A percentile compares a stretch with the other conserved stretches of the same genome.
Evolutionary conservation across 2,888 invertebrate species (phyloP).

Genomic region (Spicauda simplicius): DNA sequence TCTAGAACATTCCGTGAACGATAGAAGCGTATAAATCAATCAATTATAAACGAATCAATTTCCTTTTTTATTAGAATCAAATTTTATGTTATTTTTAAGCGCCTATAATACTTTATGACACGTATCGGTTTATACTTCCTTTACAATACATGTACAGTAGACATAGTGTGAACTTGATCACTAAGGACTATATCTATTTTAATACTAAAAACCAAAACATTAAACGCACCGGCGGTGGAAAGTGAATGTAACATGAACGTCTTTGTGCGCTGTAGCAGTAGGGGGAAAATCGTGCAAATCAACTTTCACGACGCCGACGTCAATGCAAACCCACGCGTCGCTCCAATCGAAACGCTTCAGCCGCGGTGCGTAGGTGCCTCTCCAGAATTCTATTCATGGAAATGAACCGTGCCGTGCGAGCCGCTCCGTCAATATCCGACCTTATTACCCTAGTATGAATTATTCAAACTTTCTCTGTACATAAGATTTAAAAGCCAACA

Average conservation of each 20-base stretch:
- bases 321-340: conserved; percentile 52
- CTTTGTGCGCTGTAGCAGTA: conserved; percentile 41
- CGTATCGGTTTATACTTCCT: too few relatives aligned
- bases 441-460: conserved; percentile 63
- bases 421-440: conserved; percentile 54
- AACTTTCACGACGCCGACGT: conserved; percentile 68
- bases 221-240: conserved; percentile 36
- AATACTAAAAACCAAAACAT: neutral
- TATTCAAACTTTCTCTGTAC: conserved; percentile 55
- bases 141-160: too few relatives aligned
- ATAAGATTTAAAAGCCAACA: conserved; percentile 11
- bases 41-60: neutral
- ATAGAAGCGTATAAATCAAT: conserved; percentile 4
- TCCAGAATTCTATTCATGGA: conserved; percentile 57
- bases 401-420: conserved; percentile 54
- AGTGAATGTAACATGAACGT: conserved; percentile 46
- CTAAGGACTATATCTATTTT: neutral
- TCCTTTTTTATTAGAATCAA: neutral
- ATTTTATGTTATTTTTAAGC: neutral
- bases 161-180: neutral
- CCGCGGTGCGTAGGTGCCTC: conserved; percentile 45
- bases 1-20: conserved; percentile 12
- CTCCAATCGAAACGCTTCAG: conserved; percentile 54
- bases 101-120: too few relatives aligned
- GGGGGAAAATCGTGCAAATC: conserved; percentile 54